These are phyloP conservation scores for Ethmia dodecea DNA, from an alignment of 2,888 invertebrate genomes.

Conservation along the genomic window DNA sequence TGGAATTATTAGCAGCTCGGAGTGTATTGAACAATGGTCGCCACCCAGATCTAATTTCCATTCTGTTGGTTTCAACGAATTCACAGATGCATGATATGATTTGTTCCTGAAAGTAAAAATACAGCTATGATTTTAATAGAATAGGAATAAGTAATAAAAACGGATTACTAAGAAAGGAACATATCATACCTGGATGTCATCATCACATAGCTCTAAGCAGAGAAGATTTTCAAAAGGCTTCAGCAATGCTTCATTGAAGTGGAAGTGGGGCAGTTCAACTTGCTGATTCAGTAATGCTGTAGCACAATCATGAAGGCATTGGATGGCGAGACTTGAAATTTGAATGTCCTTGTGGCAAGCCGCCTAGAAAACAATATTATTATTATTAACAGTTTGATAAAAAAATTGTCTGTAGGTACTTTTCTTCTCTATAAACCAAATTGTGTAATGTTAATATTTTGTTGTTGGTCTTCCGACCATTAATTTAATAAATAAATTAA, in stretches of 20 bases:
- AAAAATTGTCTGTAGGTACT: background rate
- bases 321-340: constrained; percentile 93
- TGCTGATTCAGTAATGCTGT: constrained; percentile 91
- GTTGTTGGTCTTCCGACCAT: no score
- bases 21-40: constrained; percentile 95
- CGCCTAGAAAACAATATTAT: constrained; percentile 72
- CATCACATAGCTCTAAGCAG: constrained; percentile 94
- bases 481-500: background rate
- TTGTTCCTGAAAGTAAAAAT: constrained; percentile 80
- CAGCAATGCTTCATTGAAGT: constrained; percentile 95
- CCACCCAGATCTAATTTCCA: constrained; percentile 97
- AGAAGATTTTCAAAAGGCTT: constrained; percentile 97
- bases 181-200: constrained; percentile 88
- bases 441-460: background rate
- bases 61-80: constrained; percentile 95
- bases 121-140: no score
- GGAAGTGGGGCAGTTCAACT: constrained; percentile 93
- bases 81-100: constrained; percentile 97
- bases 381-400: background rate
- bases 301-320: constrained; percentile 94
- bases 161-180: background rate
- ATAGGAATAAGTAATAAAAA: no score
- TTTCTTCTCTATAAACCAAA: background rate
- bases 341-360: constrained; percentile 93
- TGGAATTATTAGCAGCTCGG: constrained; percentile 88